phyloP scores from a whole-genome alignment of 2,113 vertebrate species.

The Pipra filicauda region DNA sequence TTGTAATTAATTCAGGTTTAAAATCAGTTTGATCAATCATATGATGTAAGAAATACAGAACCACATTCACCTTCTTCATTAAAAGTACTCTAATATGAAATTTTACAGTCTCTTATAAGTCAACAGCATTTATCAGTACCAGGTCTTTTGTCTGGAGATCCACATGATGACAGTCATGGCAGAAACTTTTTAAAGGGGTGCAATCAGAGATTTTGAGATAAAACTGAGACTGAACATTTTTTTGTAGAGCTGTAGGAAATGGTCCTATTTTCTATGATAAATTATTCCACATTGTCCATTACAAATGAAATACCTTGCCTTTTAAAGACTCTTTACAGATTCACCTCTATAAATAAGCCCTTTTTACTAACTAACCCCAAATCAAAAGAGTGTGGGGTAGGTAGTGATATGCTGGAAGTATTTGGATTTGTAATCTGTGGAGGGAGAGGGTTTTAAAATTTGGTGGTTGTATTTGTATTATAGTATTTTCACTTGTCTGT shows the following conservation, averaged over 20 bases:
- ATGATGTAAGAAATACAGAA: neutral
- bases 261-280: neutral
- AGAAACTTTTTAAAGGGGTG: neutral
- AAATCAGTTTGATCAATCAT: neutral
- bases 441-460: neutral
- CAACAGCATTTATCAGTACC: neutral
- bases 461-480: neutral
- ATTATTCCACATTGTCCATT: neutral
- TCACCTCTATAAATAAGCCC: neutral
- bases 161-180: neutral
- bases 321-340: neutral
- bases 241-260: neutral
- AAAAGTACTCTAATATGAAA: neutral
- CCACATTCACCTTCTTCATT: neutral
- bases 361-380: neutral
- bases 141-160: neutral
- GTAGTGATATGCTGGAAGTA: neutral
- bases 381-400: neutral
- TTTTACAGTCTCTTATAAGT: neutral
- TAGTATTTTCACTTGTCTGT: neutral
- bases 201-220: neutral
- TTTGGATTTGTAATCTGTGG: neutral
- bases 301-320: neutral
- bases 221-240: neutral
- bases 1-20: neutral